Percentiles rank a stretch among this genome's conserved stretches.
Evolutionary conservation across 2,888 invertebrate genomes (phyloP).

Genomic region (Sussaba pulchella): DNA sequence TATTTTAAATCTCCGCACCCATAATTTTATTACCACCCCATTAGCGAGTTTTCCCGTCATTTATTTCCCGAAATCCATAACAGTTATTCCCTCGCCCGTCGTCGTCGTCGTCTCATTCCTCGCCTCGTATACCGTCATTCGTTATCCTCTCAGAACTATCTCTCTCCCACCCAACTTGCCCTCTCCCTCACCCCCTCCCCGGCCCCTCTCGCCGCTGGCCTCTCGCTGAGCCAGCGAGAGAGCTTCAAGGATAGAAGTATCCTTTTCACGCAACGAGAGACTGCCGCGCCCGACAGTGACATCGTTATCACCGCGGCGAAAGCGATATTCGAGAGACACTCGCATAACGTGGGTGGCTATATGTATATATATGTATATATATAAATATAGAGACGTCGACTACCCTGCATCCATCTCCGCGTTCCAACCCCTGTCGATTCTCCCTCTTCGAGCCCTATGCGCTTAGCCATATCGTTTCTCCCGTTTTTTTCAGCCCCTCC

Average conservation of each 20-base stretch:
- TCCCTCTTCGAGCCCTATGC: neutral
- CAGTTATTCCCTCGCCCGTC: neutral
- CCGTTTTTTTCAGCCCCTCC: conserved; percentile 5
- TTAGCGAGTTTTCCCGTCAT: conserved; percentile 38
- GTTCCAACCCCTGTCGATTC: neutral
- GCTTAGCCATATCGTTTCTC: neutral
- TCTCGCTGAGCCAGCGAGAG: neutral
- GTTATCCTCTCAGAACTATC: conserved; percentile 5
- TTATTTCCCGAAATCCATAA: conserved; percentile 56
- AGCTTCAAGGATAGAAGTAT: neutral
- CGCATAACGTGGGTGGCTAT: neutral
- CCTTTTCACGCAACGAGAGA: conserved; percentile 4
- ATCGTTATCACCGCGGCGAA: neutral
- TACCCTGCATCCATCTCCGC: neutral
- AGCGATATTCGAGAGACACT: neutral
- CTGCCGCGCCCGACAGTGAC: neutral
- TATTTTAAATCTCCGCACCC: no score
- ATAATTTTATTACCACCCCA: no score
- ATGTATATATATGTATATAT: neutral
- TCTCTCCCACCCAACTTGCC: neutral
- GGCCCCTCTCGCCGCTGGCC: conserved; percentile 5
- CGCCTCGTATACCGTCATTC: conserved; percentile 7
- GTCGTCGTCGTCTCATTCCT: conserved; percentile 23
- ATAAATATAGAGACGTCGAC: neutral
- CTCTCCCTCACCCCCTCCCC: conserved; percentile 25